Base-by-base conservation (phyloP, 2,113 vertebrate species). In the Geococcyx californianus region DNA sequence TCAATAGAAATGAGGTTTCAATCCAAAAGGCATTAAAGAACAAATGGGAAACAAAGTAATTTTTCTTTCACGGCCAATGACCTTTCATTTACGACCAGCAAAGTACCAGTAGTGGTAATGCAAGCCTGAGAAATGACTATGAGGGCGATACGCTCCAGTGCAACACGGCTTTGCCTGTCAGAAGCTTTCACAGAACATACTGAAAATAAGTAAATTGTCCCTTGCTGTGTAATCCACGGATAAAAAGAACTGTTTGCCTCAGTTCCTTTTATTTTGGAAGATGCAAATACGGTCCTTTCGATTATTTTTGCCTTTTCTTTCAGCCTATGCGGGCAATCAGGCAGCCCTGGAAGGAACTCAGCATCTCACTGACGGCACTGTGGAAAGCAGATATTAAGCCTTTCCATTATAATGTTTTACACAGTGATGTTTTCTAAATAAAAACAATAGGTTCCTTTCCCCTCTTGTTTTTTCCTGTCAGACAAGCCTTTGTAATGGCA, bases 1-100 rank as follows among this genome's bases (percentile, higher is more conserved):
- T 75, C 84, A 93, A 52, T 7, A 79, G 58, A 84, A 94, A 89
- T 36, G 45, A 79, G 19, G 25, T 78, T 94, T 94, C 87, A 89
- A 72, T 72, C 28, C 58, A 82, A 89, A 82, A 84, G 40, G 12
- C 59, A 44, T 76, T 60, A 68, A 96, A 86, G 40, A 74, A 40
- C 33, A 36, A 91, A 42, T 42, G 40, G 34, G 26, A 63, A 91
- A 67, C 36, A 73, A 73, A 69, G n/a, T 45, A 52, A 56, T 77
- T 64, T 70, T 87, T 85, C 51, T 85, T 87, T 79, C 42, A 16
- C 0, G 4, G 56, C 55, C 81, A 72, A 11, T 45, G 74, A 72
- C 54, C 40, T 91, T 74, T 87, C 19, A 34, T 64, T 86, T 44
- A 9, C 28, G 47, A 47, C 69, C 81, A 69, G 8, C 45, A 66